A percentile compares a stretch with the other conserved stretches of the same genome.
Evolutionary conservation across 2,113 vertebrate genomes (phyloP).

Genomic region (Dromiciops gliroides): DNA sequence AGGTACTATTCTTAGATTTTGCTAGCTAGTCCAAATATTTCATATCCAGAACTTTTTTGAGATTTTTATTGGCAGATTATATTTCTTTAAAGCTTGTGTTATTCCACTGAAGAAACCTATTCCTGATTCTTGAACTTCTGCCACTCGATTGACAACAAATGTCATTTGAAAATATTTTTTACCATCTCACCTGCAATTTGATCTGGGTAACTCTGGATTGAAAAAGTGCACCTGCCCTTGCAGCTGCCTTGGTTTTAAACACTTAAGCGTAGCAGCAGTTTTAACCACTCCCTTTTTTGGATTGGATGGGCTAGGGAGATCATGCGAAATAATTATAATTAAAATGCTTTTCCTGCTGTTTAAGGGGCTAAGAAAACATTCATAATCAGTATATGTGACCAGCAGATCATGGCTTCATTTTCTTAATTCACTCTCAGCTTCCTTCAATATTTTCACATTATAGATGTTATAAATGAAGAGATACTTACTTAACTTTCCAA

Average conservation of each 20-base stretch:
- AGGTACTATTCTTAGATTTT: background rate
- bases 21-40: background rate
- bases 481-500: constrained; percentile 1
- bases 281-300: background rate
- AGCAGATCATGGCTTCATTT: background rate
- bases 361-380: background rate
- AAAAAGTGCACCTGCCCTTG: background rate
- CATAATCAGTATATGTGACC: background rate
- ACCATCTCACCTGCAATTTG: background rate
- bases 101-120: background rate
- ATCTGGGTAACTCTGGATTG: background rate
- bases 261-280: background rate
- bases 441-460: background rate
- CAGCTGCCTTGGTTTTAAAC: background rate
- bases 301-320: background rate
- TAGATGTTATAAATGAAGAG: background rate
- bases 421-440: background rate
- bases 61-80: background rate
- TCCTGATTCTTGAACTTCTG: background rate
- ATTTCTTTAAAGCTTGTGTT: background rate
- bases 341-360: background rate
- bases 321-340: background rate
- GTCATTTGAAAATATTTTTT: background rate
- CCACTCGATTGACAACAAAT: background rate
- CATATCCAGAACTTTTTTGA: background rate